These are phyloP conservation scores for Acanthurus lineatus DNA, from an alignment of 2,797 vertebrate genomes.

Conservation along the genomic window DNA sequence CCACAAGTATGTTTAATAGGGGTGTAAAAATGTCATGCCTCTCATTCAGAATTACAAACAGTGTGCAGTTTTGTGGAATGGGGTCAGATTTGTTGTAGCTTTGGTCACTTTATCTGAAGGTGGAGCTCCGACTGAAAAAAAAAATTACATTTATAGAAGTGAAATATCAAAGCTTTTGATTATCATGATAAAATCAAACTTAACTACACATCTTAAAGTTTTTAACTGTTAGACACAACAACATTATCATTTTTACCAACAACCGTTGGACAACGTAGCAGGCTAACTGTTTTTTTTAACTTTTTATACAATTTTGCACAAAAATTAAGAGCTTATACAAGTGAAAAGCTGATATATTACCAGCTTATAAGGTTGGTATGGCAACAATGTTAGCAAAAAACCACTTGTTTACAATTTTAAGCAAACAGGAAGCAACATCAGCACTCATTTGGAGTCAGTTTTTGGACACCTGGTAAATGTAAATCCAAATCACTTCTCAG, in stretches of 20 bases:
- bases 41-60: background rate
- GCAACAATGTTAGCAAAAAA: background rate
- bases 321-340: no score
- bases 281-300: background rate
- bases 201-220: background rate
- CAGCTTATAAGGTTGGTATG: background rate
- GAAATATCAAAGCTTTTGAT: no score
- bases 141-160: rapidly evolving
- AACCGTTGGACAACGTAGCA: background rate
- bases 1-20: constrained; percentile 12
- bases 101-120: no score
- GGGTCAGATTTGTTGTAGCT: no score
- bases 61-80: no score
- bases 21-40: constrained; percentile 17
- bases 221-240: background rate
- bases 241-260: background rate
- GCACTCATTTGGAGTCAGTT: background rate
- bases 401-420: background rate
- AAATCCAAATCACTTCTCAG: background rate
- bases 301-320: no score
- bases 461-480: background rate
- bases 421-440: background rate
- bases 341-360: background rate
- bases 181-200: no score
- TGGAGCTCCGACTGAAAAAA: no score